phyloP scores from a whole-genome alignment of 2,888 invertebrate species.

The Pecten maximus region DNA sequence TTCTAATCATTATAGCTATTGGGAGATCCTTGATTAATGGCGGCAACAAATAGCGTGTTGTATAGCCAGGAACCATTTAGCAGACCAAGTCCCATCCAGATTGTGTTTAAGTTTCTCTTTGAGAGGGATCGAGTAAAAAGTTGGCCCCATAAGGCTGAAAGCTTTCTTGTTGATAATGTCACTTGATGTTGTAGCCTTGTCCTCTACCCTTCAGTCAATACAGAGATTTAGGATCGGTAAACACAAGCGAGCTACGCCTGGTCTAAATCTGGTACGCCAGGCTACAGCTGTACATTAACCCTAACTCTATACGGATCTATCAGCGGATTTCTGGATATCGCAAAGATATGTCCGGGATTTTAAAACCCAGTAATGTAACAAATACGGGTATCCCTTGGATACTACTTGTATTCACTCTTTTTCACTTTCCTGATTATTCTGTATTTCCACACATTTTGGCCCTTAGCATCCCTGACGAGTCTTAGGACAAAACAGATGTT shows the following conservation, averaged over 20 bases:
- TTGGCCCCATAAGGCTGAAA: neutral
- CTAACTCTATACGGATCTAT: too few relatives aligned
- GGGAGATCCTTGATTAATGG: slow-evolving; percentile 5
- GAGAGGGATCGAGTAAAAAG: neutral
- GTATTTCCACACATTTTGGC: too few relatives aligned
- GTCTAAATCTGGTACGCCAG: neutral
- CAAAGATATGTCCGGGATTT: too few relatives aligned
- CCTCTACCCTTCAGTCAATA: neutral
- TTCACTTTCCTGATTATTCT: too few relatives aligned
- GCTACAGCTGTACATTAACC: neutral
- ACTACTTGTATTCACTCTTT: too few relatives aligned
- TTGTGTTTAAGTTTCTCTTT: neutral
- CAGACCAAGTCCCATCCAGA: neutral
- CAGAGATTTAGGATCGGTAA: neutral
- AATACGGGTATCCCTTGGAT: too few relatives aligned
- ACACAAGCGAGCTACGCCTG: neutral
- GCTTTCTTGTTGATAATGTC: neutral
- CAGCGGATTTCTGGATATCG: too few relatives aligned
- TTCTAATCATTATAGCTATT: neutral
- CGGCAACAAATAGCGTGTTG: slow-evolving; percentile 8
- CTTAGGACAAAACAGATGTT: too few relatives aligned
- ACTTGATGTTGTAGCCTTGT: neutral
- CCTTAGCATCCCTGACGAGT: too few relatives aligned
- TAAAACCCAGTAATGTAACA: too few relatives aligned
- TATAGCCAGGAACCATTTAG: slow-evolving; percentile 7